Evolutionary conservation across 2,797 vertebrate genomes (phyloP).

Genomic region (Pygocentrus nattereri): DNA sequence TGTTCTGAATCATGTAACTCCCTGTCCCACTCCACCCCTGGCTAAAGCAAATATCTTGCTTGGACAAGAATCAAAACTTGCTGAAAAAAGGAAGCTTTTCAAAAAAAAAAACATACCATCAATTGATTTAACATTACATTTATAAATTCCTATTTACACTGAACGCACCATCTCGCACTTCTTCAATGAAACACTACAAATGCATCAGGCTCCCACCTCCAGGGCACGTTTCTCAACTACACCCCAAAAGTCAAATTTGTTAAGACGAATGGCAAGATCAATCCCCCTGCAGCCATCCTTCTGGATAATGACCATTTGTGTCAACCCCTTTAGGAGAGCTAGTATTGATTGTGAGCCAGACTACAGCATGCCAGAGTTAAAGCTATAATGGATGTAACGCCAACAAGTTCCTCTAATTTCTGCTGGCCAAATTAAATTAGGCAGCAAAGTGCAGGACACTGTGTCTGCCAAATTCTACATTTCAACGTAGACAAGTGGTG

Average conservation of each 20-base stretch:
- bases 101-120: background rate
- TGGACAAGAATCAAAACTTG: too few relatives aligned
- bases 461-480: background rate
- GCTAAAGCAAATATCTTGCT: too few relatives aligned
- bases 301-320: conserved; percentile 26
- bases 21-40: too few relatives aligned
- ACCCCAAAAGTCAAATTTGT: conserved; percentile 44
- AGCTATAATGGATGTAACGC: conserved; percentile 1
- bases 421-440: background rate
- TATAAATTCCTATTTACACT: too few relatives aligned
- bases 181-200: background rate
- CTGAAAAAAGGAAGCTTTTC: too few relatives aligned
- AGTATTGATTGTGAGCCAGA: conserved; percentile 47
- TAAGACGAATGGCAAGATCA: conserved; percentile 24
- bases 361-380: conserved; percentile 8
- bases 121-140: background rate
- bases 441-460: conserved; percentile 13
- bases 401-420: background rate
- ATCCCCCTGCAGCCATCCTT: conserved; percentile 25
- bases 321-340: conserved; percentile 27
- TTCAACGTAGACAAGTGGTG: background rate
- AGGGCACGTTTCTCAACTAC: conserved; percentile 10
- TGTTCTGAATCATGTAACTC: too few relatives aligned
- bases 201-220: conserved; percentile 11
- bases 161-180: background rate